Conservation (phyloP, 1,140 invertebrate genomes). For the Lycorma delicatula region DNA sequence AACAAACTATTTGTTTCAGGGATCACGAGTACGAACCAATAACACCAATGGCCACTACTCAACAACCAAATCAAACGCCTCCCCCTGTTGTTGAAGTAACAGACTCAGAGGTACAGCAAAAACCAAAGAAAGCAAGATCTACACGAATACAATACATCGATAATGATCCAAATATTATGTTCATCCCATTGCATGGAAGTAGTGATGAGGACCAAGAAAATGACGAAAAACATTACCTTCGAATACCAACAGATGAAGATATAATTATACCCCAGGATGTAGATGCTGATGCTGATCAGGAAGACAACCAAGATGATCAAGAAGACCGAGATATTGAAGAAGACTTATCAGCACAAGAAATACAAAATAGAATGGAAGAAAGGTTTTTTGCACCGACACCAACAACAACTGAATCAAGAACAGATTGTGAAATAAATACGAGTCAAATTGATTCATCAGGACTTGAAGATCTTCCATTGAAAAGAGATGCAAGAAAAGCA, state of each 20-base stretch:
- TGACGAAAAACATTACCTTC: conserved; percentile 14
- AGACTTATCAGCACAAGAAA: conserved; percentile 32
- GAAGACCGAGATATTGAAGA: conserved; percentile 16
- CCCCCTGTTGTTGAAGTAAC: conserved; percentile 23
- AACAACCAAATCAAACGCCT: conserved; percentile 13
- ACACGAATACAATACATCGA: conserved; percentile 13
- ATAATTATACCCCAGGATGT: conserved; percentile 14
- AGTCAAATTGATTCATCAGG: conserved; percentile 56
- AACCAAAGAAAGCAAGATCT: conserved; percentile 7
- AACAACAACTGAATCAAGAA: conserved; percentile 46
- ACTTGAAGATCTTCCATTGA: conserved; percentile 51
- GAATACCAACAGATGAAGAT: conserved; percentile 23
- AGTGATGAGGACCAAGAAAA: background rate
- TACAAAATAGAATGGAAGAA: conserved; percentile 48
- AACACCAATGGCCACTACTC: conserved; percentile 27
- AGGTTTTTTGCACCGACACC: conserved; percentile 39
- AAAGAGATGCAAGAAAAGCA: conserved; percentile 47
- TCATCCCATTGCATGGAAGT: conserved; percentile 5
- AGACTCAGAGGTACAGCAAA: conserved; percentile 9
- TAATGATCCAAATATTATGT: conserved; percentile 3
- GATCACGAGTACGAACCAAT: conserved; percentile 85
- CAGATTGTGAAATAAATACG: conserved; percentile 55
- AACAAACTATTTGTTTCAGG: conserved; percentile 41
- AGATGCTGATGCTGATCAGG: conserved; percentile 19
- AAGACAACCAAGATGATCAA: conserved; percentile 16